These are phyloP conservation scores for Poeciliopsis paucimaculata DNA, from an alignment of 2,797 vertebrate genomes.

Conservation along the genomic window DNA sequence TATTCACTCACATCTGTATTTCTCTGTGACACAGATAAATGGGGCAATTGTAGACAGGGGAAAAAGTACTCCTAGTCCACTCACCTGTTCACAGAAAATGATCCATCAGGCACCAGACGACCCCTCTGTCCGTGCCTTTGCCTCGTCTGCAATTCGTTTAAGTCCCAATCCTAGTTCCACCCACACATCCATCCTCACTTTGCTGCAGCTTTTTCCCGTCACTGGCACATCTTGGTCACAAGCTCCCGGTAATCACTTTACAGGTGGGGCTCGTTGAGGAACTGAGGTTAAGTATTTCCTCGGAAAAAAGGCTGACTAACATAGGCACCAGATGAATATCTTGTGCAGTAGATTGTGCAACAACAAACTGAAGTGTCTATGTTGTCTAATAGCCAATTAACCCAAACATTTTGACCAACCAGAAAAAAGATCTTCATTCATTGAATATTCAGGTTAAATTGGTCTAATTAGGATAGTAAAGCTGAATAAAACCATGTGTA, in stretches of 20 bases:
- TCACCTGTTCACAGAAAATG: constrained; percentile 67
- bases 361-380: neutral
- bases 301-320: constrained; percentile 31
- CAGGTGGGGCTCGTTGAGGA: constrained; percentile 29
- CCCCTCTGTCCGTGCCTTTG: constrained; percentile 56
- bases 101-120: constrained; percentile 73
- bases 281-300: constrained; percentile 32
- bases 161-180: constrained; percentile 72
- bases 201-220: constrained; percentile 55
- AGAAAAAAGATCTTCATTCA: neutral
- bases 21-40: constrained; percentile 81
- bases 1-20: constrained; percentile 73
- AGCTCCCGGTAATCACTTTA: constrained; percentile 46
- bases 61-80: constrained; percentile 77
- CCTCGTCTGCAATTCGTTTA: constrained; percentile 71
- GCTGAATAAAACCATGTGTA: neutral
- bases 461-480: neutral
- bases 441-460: neutral
- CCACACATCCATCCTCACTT: constrained; percentile 65
- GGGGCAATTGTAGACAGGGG: constrained; percentile 75
- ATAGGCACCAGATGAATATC: constrained; percentile 4
- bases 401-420: neutral
- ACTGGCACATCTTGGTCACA: constrained; percentile 48
- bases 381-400: neutral
- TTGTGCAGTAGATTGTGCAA: neutral